Conservation (phyloP, 2,888 invertebrate species). For the Conomelus anceps region DNA sequence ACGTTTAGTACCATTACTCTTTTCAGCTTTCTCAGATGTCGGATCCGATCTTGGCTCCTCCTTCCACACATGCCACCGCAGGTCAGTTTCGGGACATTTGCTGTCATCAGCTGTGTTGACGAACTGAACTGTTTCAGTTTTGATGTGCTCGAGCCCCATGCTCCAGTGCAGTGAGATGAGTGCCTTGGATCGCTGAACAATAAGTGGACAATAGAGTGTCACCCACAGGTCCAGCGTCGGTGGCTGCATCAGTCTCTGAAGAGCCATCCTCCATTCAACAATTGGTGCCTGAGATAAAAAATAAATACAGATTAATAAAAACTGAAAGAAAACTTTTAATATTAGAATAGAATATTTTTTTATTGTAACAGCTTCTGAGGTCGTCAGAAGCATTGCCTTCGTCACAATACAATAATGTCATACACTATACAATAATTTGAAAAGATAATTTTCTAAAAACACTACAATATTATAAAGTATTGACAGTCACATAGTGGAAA, state of each 20-base stretch:
- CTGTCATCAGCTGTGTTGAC: not conserved
- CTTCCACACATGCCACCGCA: constrained; percentile 67
- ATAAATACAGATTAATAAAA: not conserved
- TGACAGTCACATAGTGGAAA: no score
- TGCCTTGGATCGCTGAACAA: constrained; percentile 60
- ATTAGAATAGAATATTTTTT: no score
- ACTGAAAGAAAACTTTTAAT: not conserved
- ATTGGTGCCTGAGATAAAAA: constrained; percentile 1
- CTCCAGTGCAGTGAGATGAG: constrained; percentile 49
- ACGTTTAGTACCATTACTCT: not conserved
- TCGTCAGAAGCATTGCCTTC: no score
- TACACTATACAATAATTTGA: no score
- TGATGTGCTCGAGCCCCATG: constrained; percentile 33
- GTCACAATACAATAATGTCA: no score
- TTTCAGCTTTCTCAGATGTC: constrained; percentile 38
- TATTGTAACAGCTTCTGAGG: no score
- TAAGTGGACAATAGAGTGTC: constrained; percentile 42
- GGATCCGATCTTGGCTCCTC: constrained; percentile 44
- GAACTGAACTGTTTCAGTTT: not conserved
- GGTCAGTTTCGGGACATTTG: constrained; percentile 49
- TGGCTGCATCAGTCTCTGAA: constrained; percentile 11
- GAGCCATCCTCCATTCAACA: constrained; percentile 21
- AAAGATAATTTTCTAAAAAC: no score
- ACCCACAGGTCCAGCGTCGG: constrained; percentile 27
- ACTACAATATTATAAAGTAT: no score